Evolutionary conservation across 1,140 invertebrate species (phyloP).

Genomic region (Diorhabda elongata): DNA sequence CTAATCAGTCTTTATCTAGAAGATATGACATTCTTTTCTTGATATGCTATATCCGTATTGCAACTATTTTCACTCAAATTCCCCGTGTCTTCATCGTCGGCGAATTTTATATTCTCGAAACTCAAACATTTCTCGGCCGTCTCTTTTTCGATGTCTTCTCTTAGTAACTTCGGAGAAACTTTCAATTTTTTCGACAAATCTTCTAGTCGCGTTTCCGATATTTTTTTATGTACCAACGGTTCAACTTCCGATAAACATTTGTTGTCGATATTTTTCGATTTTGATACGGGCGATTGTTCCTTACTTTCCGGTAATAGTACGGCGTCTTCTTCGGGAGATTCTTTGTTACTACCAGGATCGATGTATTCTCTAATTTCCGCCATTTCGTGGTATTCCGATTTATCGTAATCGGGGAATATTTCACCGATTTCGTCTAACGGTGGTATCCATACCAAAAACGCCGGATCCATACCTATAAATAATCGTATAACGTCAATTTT

Average conservation of each 20-base stretch:
- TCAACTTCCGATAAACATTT: constrained; percentile 23
- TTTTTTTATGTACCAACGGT: constrained; percentile 26
- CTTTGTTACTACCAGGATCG: constrained; percentile 44
- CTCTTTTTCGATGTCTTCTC: constrained; percentile 47
- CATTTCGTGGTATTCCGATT: constrained; percentile 28
- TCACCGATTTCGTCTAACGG: constrained; percentile 60
- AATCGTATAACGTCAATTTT: constrained; percentile 47
- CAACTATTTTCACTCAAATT: constrained; percentile 31
- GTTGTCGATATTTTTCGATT: constrained; percentile 18
- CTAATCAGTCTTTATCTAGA: constrained; percentile 33
- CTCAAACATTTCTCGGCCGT: constrained; percentile 49
- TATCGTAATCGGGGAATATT: constrained; percentile 36
- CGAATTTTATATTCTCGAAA: constrained; percentile 50
- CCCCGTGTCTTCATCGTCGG: constrained; percentile 49
- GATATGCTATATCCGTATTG: constrained; percentile 40
- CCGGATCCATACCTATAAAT: constrained; percentile 75
- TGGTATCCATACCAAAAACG: constrained; percentile 81
- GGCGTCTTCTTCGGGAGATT: constrained; percentile 44
- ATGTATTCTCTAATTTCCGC: constrained; percentile 36
- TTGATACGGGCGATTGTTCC: constrained; percentile 15
- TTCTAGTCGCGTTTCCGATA: constrained; percentile 36
- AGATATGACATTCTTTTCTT: constrained; percentile 40
- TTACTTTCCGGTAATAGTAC: constrained; percentile 34
- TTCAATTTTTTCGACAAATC: constrained; percentile 37
- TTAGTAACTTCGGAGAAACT: constrained; percentile 16